Base-by-base conservation (phyloP, 37 sponge, comb jelly and placozoan species). In the Theonella swinhoei region DNA sequence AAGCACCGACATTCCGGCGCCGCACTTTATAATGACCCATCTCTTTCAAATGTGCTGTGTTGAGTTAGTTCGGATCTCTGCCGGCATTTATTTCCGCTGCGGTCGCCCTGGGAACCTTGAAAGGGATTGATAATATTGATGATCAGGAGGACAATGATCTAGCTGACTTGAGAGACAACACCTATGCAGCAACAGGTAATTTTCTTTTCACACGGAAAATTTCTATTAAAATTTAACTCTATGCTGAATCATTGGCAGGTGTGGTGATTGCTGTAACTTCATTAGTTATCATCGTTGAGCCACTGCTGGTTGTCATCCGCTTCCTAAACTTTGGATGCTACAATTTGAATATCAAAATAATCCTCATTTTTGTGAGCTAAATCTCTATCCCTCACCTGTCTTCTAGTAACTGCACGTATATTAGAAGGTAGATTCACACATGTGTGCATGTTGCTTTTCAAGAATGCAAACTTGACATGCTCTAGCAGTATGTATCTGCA, bases 321-420 rank as follows among this genome's bases (percentile, higher is more conserved):
- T 35, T 87, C 4, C 60, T 62, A 63, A 85, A 85, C 64, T 78
- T 85, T 71, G 86, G 86, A 5, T 38, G 68, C 38, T 28, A 78
- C 72, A 85, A 85, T 33, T 34, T 78, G 24, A 60, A 42, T 30
- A 78, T 58, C 63, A 78, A 85, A 28, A 30, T 70, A 2, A 72
- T 78, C 64, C 86, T 85, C 17, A 28, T 58, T 25, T 61, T 78
- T 35, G 86, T 85, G 32, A 78, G 86, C 54, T 47, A n/a, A n/a
- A n/a, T n/a, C n/a, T n/a, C n/a, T n/a, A n/a, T n/a, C n/a, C n/a
- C n/a, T n/a, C n/a, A n/a, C n/a, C 1, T 23, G n/a, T n/a, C n/a
- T 66, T 24, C 26, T 29, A 66, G 8, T 7, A 25, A n/a, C 67
- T 66, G n/a, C 28, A 8, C 60, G 19, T 58, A 58, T 58, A 11